These are phyloP conservation scores for Trissonchulus sp. DNA, from an alignment of 2,888 invertebrate species.

Conservation along the genomic window DNA sequence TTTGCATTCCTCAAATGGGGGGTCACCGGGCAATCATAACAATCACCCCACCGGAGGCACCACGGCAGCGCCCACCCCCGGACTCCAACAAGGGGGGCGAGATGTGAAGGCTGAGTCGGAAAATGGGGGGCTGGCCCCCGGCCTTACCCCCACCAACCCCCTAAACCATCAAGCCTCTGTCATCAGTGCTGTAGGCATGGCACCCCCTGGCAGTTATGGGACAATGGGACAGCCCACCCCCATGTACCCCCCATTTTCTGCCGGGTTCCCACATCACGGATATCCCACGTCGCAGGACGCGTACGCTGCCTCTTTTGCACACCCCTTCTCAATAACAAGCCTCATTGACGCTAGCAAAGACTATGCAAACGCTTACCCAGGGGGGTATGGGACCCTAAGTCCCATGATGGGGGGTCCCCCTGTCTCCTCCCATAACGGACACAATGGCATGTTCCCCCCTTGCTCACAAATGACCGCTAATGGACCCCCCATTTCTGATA, in stretches of 20 bases:
- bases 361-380: neutral
- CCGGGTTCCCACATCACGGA: neutral
- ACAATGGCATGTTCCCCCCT: neutral
- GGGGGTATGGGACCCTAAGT: constrained; percentile 20
- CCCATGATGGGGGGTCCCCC: neutral
- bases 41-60: neutral
- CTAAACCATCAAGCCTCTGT: neutral
- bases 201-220: neutral
- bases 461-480: neutral
- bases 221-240: neutral
- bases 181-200: neutral
- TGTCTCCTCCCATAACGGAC: neutral
- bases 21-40: neutral
- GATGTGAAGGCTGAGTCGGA: neutral
- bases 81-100: neutral
- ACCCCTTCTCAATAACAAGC: constrained; percentile 34
- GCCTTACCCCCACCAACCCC: neutral
- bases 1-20: neutral
- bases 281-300: neutral
- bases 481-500: neutral
- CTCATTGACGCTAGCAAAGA: constrained; percentile 30
- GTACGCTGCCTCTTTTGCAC: constrained; percentile 20
- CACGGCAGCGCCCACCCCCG: neutral
- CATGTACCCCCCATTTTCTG: neutral
- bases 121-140: neutral